Evolutionary conservation across 2,797 vertebrate species (phyloP).

Genomic region (Spea hammondii): DNA sequence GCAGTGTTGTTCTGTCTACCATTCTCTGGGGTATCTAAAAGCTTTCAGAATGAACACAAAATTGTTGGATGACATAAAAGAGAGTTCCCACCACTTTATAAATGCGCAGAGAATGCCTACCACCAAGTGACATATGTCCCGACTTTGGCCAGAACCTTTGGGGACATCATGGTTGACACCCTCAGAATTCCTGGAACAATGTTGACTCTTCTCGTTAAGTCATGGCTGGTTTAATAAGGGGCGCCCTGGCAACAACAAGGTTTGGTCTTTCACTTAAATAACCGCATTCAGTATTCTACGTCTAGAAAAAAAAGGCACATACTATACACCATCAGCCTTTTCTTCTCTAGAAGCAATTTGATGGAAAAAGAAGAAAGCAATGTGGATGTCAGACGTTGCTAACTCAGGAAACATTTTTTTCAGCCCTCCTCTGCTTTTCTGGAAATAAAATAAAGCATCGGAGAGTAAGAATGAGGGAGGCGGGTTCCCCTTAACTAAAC

Average conservation of each 20-base stretch:
- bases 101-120: neutral
- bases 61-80: neutral
- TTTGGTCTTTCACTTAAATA: neutral
- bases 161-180: neutral
- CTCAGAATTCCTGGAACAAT: neutral
- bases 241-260: slow-evolving; percentile 60
- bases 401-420: slow-evolving; percentile 21
- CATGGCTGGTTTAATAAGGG: slow-evolving; percentile 5
- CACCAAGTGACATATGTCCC: neutral
- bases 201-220: neutral
- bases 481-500: slow-evolving; percentile 67
- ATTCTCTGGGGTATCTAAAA: no score
- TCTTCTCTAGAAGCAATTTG: neutral
- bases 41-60: no score
- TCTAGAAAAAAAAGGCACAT: neutral
- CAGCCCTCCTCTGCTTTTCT: neutral
- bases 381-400: slow-evolving; percentile 6
- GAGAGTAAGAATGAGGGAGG: slow-evolving; percentile 5
- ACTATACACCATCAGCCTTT: neutral
- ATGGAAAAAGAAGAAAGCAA: slow-evolving; percentile 20
- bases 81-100: neutral
- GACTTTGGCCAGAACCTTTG: neutral
- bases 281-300: neutral
- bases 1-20: no score
- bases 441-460: slow-evolving; percentile 26